Evolutionary conservation across 2,888 invertebrate species (phyloP).

Genomic region (Clepsis dumicolana): DNA sequence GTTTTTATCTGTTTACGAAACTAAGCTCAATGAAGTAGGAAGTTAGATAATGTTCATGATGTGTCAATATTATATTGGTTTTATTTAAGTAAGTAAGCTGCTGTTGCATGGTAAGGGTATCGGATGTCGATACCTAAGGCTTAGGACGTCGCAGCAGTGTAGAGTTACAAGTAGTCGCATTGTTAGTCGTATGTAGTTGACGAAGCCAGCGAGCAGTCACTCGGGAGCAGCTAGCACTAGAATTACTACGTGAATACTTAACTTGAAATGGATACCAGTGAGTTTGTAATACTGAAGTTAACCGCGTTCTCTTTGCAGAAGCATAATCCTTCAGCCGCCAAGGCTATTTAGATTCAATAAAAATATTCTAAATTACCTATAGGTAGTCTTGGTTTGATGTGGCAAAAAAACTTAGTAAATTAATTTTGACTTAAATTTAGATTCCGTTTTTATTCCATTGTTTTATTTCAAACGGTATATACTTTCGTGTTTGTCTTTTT

Average conservation of each 20-base stretch:
- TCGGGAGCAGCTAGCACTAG: neutral
- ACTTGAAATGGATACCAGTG: constrained; percentile 30
- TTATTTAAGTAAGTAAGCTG: neutral
- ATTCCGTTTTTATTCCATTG: too few relatives aligned
- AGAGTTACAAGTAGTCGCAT: constrained; percentile 19
- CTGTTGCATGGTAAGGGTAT: constrained; percentile 26
- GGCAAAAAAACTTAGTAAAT: too few relatives aligned
- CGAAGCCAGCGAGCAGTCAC: neutral
- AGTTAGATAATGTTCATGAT: neutral
- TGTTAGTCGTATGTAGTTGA: neutral
- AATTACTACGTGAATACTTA: too few relatives aligned
- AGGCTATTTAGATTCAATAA: too few relatives aligned
- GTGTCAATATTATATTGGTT: neutral
- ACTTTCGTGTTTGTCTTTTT: too few relatives aligned
- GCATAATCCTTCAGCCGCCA: neutral
- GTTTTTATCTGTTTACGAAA: neutral
- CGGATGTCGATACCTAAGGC: constrained; percentile 30
- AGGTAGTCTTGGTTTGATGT: too few relatives aligned
- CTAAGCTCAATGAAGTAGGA: neutral
- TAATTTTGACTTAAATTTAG: too few relatives aligned
- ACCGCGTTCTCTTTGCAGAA: neutral
- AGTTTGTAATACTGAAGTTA: constrained; percentile 1
- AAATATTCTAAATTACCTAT: too few relatives aligned
- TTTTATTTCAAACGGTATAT: too few relatives aligned
- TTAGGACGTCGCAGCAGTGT: constrained; percentile 23